Conservation (phyloP, 2,888 invertebrate species). For the Hymenopus coronatus region DNA sequence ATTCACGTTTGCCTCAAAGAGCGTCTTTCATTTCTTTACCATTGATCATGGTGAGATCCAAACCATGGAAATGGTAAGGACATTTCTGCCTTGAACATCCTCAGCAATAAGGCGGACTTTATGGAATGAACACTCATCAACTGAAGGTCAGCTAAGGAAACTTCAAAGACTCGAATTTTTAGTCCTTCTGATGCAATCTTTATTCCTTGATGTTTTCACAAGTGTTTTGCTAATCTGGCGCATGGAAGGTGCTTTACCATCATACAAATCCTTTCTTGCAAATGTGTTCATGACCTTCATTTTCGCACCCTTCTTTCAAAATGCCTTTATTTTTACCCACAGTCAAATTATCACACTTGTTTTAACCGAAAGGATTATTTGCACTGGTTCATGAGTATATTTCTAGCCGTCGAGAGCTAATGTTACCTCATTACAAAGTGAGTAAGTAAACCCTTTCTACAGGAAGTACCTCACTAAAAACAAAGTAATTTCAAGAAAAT, state of each 20-base stretch:
- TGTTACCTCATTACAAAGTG: neutral
- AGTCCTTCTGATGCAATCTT: conserved; percentile 98
- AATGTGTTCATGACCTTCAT: too few species aligned
- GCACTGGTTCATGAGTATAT: too few species aligned
- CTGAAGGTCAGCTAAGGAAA: conserved; percentile 97
- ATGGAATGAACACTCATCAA: conserved; percentile 95
- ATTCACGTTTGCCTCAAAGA: conserved; percentile 96
- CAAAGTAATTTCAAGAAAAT: neutral
- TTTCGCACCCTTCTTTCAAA: too few species aligned
- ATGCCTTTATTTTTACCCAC: too few species aligned
- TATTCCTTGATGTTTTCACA: too few species aligned
- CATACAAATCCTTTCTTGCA: too few species aligned
- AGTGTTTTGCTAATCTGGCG: too few species aligned
- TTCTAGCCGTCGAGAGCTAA: neutral
- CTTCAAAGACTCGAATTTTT: conserved; percentile 97
- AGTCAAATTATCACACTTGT: too few species aligned
- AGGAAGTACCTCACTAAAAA: neutral
- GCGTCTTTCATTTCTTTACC: conserved; percentile 99
- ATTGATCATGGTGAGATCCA: conserved; percentile 99
- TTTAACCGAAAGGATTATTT: too few species aligned
- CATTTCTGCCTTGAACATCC: conserved; percentile 92
- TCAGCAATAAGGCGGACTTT: conserved; percentile 98
- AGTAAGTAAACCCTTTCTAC: neutral
- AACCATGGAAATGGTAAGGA: conserved; percentile 98
- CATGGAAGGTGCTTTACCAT: too few species aligned